These are phyloP conservation scores for Tetragonula carbonaria DNA, from an alignment of 2,888 invertebrate species.

Conservation along the genomic window DNA sequence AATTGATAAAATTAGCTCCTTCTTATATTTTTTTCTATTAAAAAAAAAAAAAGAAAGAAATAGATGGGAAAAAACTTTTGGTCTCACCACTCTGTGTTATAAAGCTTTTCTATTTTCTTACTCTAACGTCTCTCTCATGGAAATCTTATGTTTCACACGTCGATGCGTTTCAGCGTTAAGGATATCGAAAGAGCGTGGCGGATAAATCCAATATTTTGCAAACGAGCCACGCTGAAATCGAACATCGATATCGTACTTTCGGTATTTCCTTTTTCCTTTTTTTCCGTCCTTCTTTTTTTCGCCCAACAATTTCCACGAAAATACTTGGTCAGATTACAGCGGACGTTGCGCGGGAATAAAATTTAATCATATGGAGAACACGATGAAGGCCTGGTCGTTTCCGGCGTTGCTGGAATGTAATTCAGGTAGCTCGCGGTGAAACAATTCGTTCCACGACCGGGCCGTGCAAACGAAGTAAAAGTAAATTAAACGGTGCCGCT, in stretches of 20 bases:
- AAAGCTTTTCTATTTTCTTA: too few relatives aligned
- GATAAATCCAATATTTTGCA: rapidly evolving
- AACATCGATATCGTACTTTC: not conserved
- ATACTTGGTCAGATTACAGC: not conserved
- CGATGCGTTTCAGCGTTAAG: too few relatives aligned
- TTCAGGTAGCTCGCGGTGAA: not conserved
- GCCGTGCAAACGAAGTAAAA: not conserved
- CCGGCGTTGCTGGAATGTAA: not conserved
- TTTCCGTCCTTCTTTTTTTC: too few relatives aligned
- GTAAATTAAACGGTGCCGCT: conserved; percentile 2
- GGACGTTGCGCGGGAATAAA: not conserved
- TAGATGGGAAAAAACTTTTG: too few relatives aligned
- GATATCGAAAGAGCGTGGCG: not conserved
- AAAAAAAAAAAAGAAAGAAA: too few relatives aligned
- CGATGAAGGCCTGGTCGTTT: too few relatives aligned
- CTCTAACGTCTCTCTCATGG: too few relatives aligned
- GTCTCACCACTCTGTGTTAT: too few relatives aligned
- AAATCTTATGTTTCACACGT: too few relatives aligned
- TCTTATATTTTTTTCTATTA: too few relatives aligned
- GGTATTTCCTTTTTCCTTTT: too few relatives aligned
- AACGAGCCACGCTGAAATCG: not conserved
- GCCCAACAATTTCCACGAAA: not conserved
- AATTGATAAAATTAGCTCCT: too few relatives aligned
- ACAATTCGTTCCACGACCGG: not conserved
- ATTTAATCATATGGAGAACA: not conserved